Conservation (phyloP, 2,113 vertebrate genomes). For the Gorilla gorilla region DNA sequence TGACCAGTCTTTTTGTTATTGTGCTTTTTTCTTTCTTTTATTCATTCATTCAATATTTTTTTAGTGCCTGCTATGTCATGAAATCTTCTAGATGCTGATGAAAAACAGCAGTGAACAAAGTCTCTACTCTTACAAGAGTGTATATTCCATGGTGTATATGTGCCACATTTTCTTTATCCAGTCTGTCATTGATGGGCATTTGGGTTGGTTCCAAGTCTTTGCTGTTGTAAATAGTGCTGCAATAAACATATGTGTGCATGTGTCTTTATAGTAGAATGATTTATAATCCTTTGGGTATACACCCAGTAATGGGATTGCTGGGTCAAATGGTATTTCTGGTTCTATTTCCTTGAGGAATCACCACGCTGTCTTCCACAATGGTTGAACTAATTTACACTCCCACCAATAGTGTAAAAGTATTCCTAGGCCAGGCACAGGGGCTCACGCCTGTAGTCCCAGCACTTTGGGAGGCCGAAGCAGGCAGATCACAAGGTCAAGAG, state of each 20-base stretch:
- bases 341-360: background rate
- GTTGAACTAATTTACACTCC: background rate
- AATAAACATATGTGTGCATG: background rate
- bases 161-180: background rate
- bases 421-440: background rate
- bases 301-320: background rate
- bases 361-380: background rate
- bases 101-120: background rate
- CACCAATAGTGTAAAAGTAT: background rate
- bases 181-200: background rate
- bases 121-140: background rate
- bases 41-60: background rate
- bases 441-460: too few relatives aligned
- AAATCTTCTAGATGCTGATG: constrained; percentile 6
- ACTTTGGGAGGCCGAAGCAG: too few relatives aligned
- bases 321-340: background rate
- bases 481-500: too few relatives aligned
- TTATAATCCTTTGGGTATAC: background rate
- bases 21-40: background rate
- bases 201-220: background rate
- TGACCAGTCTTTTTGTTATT: background rate
- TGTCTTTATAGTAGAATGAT: background rate
- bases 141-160: background rate
- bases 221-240: background rate
- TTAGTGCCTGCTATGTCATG: background rate